Percentiles rank a stretch among this genome's conserved stretches.
These are phyloP conservation scores for Condylura cristata DNA, from an alignment of 2,113 vertebrate species.

Conservation along the genomic window DNA sequence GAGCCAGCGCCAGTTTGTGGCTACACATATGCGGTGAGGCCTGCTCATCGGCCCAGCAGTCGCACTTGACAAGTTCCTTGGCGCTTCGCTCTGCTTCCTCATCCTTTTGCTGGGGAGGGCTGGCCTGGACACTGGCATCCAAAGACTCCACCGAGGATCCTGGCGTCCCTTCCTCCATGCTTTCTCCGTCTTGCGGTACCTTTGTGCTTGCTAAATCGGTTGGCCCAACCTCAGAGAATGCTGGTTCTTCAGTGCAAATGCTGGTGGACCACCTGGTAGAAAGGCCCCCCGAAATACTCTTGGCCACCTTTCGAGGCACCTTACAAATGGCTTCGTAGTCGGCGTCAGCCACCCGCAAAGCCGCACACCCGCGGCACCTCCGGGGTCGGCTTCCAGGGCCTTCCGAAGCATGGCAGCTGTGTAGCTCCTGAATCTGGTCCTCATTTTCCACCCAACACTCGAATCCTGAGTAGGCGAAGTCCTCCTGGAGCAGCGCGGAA, in stretches of 20 bases:
- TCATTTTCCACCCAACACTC: slow-evolving; percentile 95
- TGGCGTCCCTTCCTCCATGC: slow-evolving; percentile 86
- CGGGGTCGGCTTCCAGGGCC: slow-evolving; percentile 82
- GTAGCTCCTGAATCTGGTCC: slow-evolving; percentile 84
- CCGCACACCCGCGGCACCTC: slow-evolving; percentile 91
- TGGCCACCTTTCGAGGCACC: slow-evolving; percentile 91
- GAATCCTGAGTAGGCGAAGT: slow-evolving; percentile 92
- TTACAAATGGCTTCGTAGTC: slow-evolving; percentile 97
- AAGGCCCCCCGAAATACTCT: slow-evolving; percentile 89
- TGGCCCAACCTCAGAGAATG: slow-evolving; percentile 83
- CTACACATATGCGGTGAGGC: slow-evolving; percentile 71
- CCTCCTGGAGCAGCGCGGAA: slow-evolving; percentile 91
- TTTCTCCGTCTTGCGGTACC: slow-evolving; percentile 86
- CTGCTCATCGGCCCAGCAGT: slow-evolving; percentile 86
- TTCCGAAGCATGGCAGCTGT: slow-evolving; percentile 86
- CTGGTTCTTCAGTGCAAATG: slow-evolving; percentile 82
- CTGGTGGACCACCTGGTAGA: slow-evolving; percentile 87
- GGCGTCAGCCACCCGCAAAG: slow-evolving; percentile 91
- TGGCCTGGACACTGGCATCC: slow-evolving; percentile 85
- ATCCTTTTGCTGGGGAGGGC: slow-evolving; percentile 72
- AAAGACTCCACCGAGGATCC: slow-evolving; percentile 92
- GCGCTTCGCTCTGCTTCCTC: slow-evolving; percentile 80
- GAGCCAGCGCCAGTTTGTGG: slow-evolving; percentile 87
- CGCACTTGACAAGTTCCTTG: slow-evolving; percentile 85
- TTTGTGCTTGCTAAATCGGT: slow-evolving; percentile 80